A percentile compares a stretch with the other conserved stretches of the same genome.
These are phyloP conservation scores for Molossus molossus DNA, from an alignment of 2,797 vertebrate genomes.

Conservation along the genomic window DNA sequence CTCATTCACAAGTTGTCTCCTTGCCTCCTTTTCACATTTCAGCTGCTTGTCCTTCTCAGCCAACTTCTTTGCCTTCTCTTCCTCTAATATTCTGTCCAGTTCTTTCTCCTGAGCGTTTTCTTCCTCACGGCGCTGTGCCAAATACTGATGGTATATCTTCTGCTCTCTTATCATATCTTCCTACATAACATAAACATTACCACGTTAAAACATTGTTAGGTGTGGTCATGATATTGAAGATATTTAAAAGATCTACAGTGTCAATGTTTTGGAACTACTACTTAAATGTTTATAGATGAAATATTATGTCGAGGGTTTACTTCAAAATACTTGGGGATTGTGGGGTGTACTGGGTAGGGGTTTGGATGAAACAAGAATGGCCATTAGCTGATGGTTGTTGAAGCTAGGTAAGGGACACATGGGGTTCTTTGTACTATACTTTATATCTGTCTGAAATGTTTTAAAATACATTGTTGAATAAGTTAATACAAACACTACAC, in stretches of 20 bases:
- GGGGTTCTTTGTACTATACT: not conserved
- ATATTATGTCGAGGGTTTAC: not conserved
- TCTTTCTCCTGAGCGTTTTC: constrained; percentile 91
- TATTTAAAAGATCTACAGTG: not conserved
- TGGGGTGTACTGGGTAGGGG: not conserved
- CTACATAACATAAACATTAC: constrained; percentile 87
- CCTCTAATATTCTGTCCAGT: constrained; percentile 89
- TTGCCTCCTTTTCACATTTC: constrained; percentile 89
- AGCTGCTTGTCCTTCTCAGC: constrained; percentile 87
- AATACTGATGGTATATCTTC: constrained; percentile 90
- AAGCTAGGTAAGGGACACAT: not conserved
- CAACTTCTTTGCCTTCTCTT: constrained; percentile 89
- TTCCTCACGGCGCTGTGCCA: constrained; percentile 90
- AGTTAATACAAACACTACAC: constrained; percentile 38
- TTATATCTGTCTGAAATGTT: constrained; percentile 56
- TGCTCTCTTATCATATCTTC: constrained; percentile 91
- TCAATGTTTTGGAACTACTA: not conserved
- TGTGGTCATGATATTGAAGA: not conserved
- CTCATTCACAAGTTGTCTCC: constrained; percentile 91
- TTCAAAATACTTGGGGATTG: constrained; percentile 19
- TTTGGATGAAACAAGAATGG: not conserved
- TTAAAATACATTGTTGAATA: not conserved
- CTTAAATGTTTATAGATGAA: not conserved
- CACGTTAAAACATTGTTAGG: not conserved
- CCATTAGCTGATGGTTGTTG: not conserved